Evolutionary conservation across 2,888 invertebrate genomes (phyloP).

Genomic region (Hypsopygia costalis): DNA sequence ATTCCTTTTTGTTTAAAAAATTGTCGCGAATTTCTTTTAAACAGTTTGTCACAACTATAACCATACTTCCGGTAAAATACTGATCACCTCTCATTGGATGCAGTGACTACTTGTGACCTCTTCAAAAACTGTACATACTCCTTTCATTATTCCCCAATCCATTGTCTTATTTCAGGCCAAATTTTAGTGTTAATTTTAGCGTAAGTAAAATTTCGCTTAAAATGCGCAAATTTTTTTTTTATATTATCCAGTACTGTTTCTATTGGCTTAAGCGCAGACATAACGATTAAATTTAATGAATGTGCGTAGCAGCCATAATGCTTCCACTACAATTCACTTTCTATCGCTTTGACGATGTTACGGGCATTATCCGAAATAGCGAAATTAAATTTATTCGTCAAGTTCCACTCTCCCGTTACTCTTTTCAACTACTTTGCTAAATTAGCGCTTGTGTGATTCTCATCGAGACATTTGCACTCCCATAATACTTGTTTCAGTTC

Average conservation of each 20-base stretch:
- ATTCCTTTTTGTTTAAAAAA: too few relatives aligned
- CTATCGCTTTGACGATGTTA: constrained; percentile 17
- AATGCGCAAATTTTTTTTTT: constrained; percentile 11
- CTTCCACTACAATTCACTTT: constrained; percentile 13
- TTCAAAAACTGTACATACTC: constrained; percentile 12
- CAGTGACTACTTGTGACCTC: too few relatives aligned
- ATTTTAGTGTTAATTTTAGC: too few relatives aligned
- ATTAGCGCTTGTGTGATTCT: constrained; percentile 15
- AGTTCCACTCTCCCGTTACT: constrained; percentile 8
- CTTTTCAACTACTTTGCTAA: constrained; percentile 24
- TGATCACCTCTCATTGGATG: constrained; percentile 19
- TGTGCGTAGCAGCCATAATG: constrained; percentile 23
- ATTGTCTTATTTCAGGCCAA: constrained; percentile 6
- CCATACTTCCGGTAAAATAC: constrained; percentile 18
- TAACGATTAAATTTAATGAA: constrained; percentile 16
- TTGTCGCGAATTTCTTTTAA: too few relatives aligned
- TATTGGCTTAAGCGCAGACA: not conserved
- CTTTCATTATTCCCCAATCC: constrained; percentile 11
- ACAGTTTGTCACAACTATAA: constrained; percentile 11
- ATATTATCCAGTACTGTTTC: constrained; percentile 10
- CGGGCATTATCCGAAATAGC: constrained; percentile 14
- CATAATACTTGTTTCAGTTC: constrained; percentile 14
- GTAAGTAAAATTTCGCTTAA: constrained; percentile 10
- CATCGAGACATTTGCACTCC: constrained; percentile 12
- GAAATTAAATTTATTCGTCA: constrained; percentile 11